phyloP scores from a whole-genome alignment of 1,140 invertebrate genomes.

The Steinernema khuongi region DNA sequence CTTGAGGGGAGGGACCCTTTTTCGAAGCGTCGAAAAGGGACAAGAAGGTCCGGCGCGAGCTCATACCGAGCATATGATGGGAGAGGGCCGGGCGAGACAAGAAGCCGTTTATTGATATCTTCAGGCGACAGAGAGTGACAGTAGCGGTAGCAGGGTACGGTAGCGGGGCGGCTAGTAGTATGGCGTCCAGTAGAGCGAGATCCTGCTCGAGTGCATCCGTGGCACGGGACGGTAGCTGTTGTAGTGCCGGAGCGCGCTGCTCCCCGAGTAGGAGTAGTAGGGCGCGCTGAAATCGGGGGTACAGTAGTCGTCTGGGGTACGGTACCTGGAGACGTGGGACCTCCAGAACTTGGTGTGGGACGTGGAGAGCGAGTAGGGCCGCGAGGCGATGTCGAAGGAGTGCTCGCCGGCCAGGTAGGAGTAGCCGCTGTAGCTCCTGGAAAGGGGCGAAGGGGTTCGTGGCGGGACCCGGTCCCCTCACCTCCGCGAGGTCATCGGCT shows the following conservation, averaged over 20 bases:
- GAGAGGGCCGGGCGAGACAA: neutral
- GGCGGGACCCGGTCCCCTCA: too few species aligned
- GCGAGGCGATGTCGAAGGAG: slow-evolving; percentile 32
- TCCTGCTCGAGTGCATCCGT: slow-evolving; percentile 2
- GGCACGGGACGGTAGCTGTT: slow-evolving; percentile 34
- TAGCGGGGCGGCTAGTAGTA: neutral
- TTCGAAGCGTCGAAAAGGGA: neutral
- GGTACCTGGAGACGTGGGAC: neutral
- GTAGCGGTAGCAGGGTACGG: neutral
- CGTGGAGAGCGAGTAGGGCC: slow-evolving; percentile 28
- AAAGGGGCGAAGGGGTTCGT: too few species aligned
- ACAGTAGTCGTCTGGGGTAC: neutral
- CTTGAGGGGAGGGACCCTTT: neutral
- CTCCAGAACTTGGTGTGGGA: slow-evolving; percentile 22
- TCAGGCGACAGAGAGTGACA: neutral
- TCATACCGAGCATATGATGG: slow-evolving; percentile 3
- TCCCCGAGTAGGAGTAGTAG: slow-evolving; percentile 35
- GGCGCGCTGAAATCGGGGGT: slow-evolving; percentile 20
- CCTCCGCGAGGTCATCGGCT: slow-evolving; percentile 37
- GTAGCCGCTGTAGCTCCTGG: slow-evolving; percentile 39
- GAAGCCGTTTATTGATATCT: neutral
- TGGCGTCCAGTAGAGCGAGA: neutral
- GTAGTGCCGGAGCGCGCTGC: slow-evolving; percentile 36
- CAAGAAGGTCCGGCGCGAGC: neutral
- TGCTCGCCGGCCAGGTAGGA: slow-evolving; percentile 34